These are phyloP conservation scores for Drosophila robusta DNA, from an alignment of 2,888 invertebrate genomes.

Conservation along the genomic window DNA sequence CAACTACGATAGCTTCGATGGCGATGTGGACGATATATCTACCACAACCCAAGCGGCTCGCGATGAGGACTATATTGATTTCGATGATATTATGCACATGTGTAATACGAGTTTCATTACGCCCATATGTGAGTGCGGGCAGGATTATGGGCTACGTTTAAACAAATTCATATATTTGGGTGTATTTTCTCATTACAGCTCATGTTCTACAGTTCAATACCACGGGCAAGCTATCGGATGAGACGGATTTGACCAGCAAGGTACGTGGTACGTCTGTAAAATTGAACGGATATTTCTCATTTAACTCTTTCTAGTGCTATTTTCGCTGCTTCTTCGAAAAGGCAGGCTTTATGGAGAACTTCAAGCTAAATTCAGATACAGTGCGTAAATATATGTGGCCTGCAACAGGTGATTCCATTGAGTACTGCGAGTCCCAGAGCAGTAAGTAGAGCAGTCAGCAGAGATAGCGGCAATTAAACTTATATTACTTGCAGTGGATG, in stretches of 20 bases:
- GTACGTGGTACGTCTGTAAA: constrained; percentile 77
- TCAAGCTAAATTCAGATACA: constrained; percentile 84
- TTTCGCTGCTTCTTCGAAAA: constrained; percentile 86
- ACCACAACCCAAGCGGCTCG: constrained; percentile 40
- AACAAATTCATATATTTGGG: background rate
- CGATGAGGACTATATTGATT: constrained; percentile 73
- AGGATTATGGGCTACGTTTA: background rate
- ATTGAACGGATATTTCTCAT: background rate
- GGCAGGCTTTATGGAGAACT: constrained; percentile 85
- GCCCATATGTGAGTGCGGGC: constrained; percentile 85
- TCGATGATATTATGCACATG: constrained; percentile 84
- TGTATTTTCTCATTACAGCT: constrained; percentile 78
- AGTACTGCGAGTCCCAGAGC: constrained; percentile 80
- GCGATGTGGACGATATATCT: constrained; percentile 60
- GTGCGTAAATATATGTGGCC: constrained; percentile 85
- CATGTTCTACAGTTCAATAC: constrained; percentile 86
- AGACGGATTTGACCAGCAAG: constrained; percentile 87
- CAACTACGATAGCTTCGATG: constrained; percentile 65
- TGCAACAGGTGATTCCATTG: constrained; percentile 81
- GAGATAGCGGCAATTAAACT: background rate
- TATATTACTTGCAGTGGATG: constrained; percentile 63
- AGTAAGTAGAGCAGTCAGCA: constrained; percentile 62
- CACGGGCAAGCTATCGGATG: constrained; percentile 87
- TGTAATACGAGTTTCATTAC: constrained; percentile 87
- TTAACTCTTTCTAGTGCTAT: constrained; percentile 85